Evolutionary conservation across 2,113 vertebrate genomes (phyloP), one percentile per base, ranked within the genome.

Genomic region (Macquaria ambigua): DNA sequence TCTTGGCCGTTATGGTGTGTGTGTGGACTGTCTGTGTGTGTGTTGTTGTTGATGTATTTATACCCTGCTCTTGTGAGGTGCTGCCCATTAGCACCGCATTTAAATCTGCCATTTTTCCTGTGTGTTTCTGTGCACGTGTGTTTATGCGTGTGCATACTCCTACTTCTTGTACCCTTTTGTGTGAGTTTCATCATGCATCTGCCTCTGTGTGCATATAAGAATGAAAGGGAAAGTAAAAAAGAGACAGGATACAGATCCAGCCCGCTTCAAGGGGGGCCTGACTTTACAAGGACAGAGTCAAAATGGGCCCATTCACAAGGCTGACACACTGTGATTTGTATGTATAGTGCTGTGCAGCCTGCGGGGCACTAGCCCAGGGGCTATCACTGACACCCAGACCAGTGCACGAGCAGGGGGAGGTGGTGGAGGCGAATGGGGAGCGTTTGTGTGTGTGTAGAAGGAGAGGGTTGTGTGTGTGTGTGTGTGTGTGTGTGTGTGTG

Each of bases 201-300:
- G 83, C 84, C 59, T 77, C 50, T 55, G 34, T 48, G 86, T 82
- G 80, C 55, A 41, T 74, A 52, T 74, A 78, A 75, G 86, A 92
- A 77, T 81, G 71, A 89, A 85, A 89, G 79, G 73, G 71, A 92
- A 92, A 92, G 85, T 84, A 71, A 55, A 81, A 81, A 81, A 81
- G 67, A 89, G 73, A 84, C 90, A 90, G 93, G 85, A 93, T 91
- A 85, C 92, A 90, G 83, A 93, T 80, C 88, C 77, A 85, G 87
- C 48, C 88, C 1, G 79, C 91, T 91, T 92, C 89, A 83, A 83
- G 83, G 89, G 93, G 90, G 87, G 85, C 59, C 82, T 80, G 88
- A 90, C 89, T 94, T 94, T 95, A 95, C 90, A 91, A 95, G 90
- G 86, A 87, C 88, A 90, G 92, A 94, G 88, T 95, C 90, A 95